Percentiles rank a stretch among this genome's conserved stretches.
phyloP scores from a whole-genome alignment of 1,140 invertebrate genomes.

The Chlorops oryzae region DNA sequence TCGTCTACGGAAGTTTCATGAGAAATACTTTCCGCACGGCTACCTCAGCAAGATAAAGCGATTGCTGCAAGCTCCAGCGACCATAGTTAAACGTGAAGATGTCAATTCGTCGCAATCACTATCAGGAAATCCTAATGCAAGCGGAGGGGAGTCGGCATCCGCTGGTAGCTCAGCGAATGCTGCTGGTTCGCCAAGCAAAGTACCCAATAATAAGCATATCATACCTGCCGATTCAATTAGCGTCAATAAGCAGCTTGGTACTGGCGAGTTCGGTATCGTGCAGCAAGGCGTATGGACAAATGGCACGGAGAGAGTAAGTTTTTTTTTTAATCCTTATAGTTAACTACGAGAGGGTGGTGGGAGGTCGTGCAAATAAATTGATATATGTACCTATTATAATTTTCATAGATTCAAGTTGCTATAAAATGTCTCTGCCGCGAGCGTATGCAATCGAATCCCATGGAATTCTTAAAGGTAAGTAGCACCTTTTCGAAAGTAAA shows the following conservation, averaged over 20 bases:
- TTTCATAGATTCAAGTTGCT: constrained; percentile 81
- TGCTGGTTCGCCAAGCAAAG: constrained; percentile 48
- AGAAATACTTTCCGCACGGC: constrained; percentile 88
- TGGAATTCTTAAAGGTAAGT: constrained; percentile 97
- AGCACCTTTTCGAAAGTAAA: too few species aligned
- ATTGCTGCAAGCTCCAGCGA: constrained; percentile 54
- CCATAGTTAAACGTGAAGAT: constrained; percentile 56
- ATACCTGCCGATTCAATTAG: constrained; percentile 90
- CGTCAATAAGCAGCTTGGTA: constrained; percentile 90
- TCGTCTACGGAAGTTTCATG: constrained; percentile 85
- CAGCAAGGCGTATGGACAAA: constrained; percentile 98
- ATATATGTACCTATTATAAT: neutral
- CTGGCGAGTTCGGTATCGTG: constrained; percentile 95
- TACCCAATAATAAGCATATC: constrained; percentile 83
- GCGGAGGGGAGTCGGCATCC: constrained; percentile 17
- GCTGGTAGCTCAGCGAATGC: constrained; percentile 18
- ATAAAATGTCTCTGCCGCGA: constrained; percentile 94
- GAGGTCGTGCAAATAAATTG: neutral
- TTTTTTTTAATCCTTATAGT: neutral
- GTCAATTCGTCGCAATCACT: constrained; percentile 34
- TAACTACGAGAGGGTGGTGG: neutral
- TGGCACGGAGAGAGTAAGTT: constrained; percentile 76
- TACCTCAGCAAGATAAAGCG: constrained; percentile 88
- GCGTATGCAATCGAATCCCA: constrained; percentile 89
- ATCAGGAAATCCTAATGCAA: constrained; percentile 41